Conservation (phyloP, 2,113 vertebrate genomes). For the Balaeniceps rex region DNA sequence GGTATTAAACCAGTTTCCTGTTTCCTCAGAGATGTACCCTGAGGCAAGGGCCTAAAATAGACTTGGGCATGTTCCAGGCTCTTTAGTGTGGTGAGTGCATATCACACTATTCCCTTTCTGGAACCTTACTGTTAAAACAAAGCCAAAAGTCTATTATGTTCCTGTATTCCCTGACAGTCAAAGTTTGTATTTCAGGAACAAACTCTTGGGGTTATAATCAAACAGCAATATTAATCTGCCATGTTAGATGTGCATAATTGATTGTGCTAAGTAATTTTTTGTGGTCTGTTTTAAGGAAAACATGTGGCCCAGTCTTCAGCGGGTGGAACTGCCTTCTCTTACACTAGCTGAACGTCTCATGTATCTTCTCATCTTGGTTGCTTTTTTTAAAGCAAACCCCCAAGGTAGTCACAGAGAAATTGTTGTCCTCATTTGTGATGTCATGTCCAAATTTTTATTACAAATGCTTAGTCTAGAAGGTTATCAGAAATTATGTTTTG, state of each 20-base stretch:
- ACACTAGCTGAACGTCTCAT: neutral
- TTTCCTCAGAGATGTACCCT: conserved; percentile 5
- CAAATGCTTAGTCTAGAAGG: neutral
- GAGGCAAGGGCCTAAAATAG: conserved; percentile 19
- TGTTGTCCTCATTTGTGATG: neutral
- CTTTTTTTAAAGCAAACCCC: neutral
- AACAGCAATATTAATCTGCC: neutral
- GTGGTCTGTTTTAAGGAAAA: conserved; percentile 7
- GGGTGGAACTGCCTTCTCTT: neutral
- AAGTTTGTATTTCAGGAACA: conserved; percentile 25
- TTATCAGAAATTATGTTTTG: neutral
- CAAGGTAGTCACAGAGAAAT: neutral
- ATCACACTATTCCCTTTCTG: neutral
- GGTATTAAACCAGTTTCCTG: conserved; percentile 18
- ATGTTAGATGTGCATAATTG: neutral
- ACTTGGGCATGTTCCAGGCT: conserved; percentile 1
- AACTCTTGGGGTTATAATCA: conserved; percentile 13
- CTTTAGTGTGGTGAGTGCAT: neutral
- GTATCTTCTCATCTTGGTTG: neutral
- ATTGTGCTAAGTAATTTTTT: conserved; percentile 10
- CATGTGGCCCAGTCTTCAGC: neutral
- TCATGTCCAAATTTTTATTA: neutral
- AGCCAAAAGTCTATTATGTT: neutral
- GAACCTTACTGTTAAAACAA: neutral
- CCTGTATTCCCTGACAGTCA: neutral